Percentiles rank a stretch among this genome's conserved stretches.
Evolutionary conservation across 2,113 vertebrate genomes (phyloP).

Genomic region (Xenopus laevis): DNA sequence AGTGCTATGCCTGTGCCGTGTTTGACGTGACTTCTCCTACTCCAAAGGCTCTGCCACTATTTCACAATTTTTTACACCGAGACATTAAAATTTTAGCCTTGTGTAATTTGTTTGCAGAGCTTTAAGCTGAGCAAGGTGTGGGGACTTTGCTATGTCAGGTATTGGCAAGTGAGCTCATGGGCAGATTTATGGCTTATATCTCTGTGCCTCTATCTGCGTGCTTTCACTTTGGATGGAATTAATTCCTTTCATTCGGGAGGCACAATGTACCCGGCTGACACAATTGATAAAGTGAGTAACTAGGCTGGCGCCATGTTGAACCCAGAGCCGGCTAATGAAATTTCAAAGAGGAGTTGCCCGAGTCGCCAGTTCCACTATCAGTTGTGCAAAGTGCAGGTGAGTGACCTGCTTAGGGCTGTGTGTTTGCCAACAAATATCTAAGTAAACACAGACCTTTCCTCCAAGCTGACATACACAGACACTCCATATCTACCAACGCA

Average conservation of each 20-base stretch:
- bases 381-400: conserved; percentile 43
- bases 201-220: conserved; percentile 22
- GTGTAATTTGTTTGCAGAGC: not conserved
- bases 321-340: conserved; percentile 43
- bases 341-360: conserved; percentile 37
- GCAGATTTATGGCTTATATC: conserved; percentile 43
- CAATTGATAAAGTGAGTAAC: conserved; percentile 59
- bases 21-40: not conserved
- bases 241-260: conserved; percentile 46
- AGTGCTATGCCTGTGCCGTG: no score
- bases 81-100: conserved; percentile 1
- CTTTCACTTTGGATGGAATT: conserved; percentile 46
- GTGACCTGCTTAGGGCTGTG: conserved; percentile 48
- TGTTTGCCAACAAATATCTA: conserved; percentile 65
- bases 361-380: conserved; percentile 31
- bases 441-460: conserved; percentile 63
- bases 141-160: not conserved
- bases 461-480: conserved; percentile 63
- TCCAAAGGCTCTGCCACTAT: not conserved
- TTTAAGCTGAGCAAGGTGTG: not conserved
- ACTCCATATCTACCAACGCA: conserved; percentile 56
- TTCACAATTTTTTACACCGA: not conserved
- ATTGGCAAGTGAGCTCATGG: not conserved
- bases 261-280: fast-evolving
- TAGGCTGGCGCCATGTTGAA: conserved; percentile 55